These are phyloP conservation scores for Tineola bisselliella DNA, from an alignment of 2,888 invertebrate genomes.

Conservation along the genomic window DNA sequence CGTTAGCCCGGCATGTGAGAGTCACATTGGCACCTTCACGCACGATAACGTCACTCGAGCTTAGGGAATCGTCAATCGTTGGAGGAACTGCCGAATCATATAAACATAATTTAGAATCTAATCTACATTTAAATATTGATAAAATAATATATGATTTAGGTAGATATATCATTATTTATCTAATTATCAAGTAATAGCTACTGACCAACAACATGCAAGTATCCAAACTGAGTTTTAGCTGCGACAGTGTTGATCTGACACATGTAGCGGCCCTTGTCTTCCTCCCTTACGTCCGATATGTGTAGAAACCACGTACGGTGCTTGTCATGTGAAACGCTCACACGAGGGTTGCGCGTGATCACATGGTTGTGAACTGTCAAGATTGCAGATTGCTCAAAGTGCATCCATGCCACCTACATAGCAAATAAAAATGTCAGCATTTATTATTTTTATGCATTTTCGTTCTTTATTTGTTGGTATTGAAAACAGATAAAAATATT, in stretches of 20 bases:
- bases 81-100: conserved; percentile 79
- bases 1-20: conserved; percentile 87
- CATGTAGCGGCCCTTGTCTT: conserved; percentile 93
- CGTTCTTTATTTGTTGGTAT: no score
- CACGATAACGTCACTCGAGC: conserved; percentile 91
- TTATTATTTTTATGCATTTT: no score
- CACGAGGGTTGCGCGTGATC: conserved; percentile 91
- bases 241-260: conserved; percentile 94
- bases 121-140: background rate
- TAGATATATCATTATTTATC: no score
- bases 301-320: conserved; percentile 94
- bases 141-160: no score
- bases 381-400: conserved; percentile 93
- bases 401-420: conserved; percentile 93
- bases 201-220: conserved; percentile 90
- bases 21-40: conserved; percentile 90
- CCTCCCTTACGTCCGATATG: conserved; percentile 90
- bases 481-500: no score
- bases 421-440: no score
- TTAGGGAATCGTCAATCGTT: conserved; percentile 89
- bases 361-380: conserved; percentile 94
- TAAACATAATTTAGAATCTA: background rate
- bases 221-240: conserved; percentile 92
- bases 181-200: background rate
- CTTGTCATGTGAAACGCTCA: conserved; percentile 91